Conservation (phyloP, 2,888 invertebrate genomes). For the Dicranocentrus wangi region DNA sequence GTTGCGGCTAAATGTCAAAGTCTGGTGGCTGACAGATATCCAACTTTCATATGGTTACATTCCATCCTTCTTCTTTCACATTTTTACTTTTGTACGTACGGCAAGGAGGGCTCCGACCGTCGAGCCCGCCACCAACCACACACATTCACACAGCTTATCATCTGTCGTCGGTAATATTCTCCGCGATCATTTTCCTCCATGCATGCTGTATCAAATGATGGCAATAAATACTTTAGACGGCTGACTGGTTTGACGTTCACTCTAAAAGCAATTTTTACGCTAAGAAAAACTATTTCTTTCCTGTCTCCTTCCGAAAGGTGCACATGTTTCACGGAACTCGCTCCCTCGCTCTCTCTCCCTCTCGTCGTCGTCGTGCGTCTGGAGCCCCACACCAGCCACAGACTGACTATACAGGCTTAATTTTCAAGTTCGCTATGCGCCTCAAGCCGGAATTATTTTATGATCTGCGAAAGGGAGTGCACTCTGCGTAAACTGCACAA, state of each 20-base stretch:
- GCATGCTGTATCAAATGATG: slow-evolving; percentile 60
- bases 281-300: background rate
- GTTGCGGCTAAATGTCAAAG: slow-evolving; percentile 23
- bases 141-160: slow-evolving; percentile 50
- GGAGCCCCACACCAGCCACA: too few species aligned
- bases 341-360: too few species aligned
- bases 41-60: slow-evolving; percentile 35
- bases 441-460: slow-evolving; percentile 35
- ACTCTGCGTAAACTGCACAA: slow-evolving; percentile 24
- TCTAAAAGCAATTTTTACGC: slow-evolving; percentile 49
- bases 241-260: slow-evolving; percentile 56
- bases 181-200: slow-evolving; percentile 42
- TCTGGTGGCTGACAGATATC: slow-evolving; percentile 52
- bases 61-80: slow-evolving; percentile 1
- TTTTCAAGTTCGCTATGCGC: slow-evolving; percentile 20
- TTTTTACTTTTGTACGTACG: background rate
- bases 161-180: slow-evolving; percentile 40
- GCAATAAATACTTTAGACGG: slow-evolving; percentile 58
- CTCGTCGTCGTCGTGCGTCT: too few species aligned
- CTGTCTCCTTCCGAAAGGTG: background rate
- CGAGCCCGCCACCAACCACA: background rate
- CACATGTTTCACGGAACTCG: too few species aligned
- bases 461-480: slow-evolving; percentile 9
- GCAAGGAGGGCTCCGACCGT: slow-evolving; percentile 8
- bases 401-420: background rate